Evolutionary conservation across 2,113 vertebrate species (phyloP).

Genomic region (Arenaria interpres): DNA sequence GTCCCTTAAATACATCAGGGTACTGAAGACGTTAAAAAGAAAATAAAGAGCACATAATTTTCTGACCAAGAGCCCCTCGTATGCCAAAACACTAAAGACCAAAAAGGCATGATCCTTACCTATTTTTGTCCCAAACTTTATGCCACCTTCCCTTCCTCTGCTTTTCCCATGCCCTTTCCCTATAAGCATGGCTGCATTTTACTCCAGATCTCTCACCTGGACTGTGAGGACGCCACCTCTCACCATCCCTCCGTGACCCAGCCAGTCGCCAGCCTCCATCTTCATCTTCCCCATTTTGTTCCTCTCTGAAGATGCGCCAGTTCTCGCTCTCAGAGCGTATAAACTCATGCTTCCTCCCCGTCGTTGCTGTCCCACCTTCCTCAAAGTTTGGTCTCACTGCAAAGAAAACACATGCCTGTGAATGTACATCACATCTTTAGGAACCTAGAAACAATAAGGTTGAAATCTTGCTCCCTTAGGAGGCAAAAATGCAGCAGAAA

Average conservation of each 20-base stretch:
- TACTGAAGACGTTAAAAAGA: background rate
- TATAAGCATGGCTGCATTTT: fast-evolving
- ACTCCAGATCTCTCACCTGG: slow-evolving; percentile 82
- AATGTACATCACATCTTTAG: fast-evolving
- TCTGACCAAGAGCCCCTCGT: background rate
- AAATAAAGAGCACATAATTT: background rate
- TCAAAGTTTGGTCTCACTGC: slow-evolving; percentile 93
- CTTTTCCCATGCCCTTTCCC: background rate
- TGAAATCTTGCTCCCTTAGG: background rate
- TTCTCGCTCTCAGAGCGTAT: slow-evolving; percentile 96
- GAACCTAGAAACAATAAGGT: background rate
- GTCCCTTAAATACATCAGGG: background rate
- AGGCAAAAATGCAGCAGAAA: background rate
- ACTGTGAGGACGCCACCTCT: slow-evolving; percentile 91
- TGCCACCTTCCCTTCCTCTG: background rate
- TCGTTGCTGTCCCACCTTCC: slow-evolving; percentile 78
- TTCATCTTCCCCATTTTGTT: slow-evolving; percentile 94
- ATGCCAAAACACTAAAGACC: background rate
- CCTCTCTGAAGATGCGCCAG: slow-evolving; percentile 93
- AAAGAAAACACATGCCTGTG: slow-evolving; percentile 36
- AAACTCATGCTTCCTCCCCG: slow-evolving; percentile 92
- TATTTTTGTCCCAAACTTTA: fast-evolving
- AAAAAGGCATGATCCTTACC: background rate
- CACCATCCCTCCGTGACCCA: slow-evolving; percentile 86
- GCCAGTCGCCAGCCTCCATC: slow-evolving; percentile 89